These are phyloP conservation scores for Drosophila kikkawai DNA, from an alignment of 1,140 invertebrate species.

Conservation along the genomic window DNA sequence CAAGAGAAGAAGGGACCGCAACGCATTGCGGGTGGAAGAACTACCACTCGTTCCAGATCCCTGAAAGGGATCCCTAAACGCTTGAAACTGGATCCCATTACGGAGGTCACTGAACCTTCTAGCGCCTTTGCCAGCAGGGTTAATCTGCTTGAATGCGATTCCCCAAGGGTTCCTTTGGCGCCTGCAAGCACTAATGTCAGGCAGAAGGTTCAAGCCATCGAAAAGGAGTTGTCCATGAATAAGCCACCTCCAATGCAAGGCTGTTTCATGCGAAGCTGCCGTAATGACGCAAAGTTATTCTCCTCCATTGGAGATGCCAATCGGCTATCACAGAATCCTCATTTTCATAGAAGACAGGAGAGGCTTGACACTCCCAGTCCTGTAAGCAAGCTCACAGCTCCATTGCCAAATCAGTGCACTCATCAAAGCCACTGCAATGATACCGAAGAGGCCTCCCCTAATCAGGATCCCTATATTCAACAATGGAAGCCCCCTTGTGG, in stretches of 20 bases:
- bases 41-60: not conserved
- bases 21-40: not conserved
- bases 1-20: not conserved
- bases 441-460: not conserved
- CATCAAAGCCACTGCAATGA: not conserved
- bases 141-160: not conserved
- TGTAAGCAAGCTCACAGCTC: not conserved
- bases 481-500: not conserved
- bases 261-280: not conserved
- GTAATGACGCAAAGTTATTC: not conserved
- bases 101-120: conserved; percentile 19
- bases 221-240: not conserved
- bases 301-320: not conserved
- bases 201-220: conserved; percentile 3
- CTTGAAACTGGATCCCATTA: conserved; percentile 9
- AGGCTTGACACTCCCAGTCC: not conserved
- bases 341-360: not conserved
- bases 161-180: too few species aligned
- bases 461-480: not conserved
- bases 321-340: too few species aligned
- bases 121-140: not conserved
- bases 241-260: not conserved
- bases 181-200: not conserved
- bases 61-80: not conserved
- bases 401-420: not conserved